Base-by-base conservation (phyloP, 1,140 invertebrate genomes). In the Lineus longissimus region DNA sequence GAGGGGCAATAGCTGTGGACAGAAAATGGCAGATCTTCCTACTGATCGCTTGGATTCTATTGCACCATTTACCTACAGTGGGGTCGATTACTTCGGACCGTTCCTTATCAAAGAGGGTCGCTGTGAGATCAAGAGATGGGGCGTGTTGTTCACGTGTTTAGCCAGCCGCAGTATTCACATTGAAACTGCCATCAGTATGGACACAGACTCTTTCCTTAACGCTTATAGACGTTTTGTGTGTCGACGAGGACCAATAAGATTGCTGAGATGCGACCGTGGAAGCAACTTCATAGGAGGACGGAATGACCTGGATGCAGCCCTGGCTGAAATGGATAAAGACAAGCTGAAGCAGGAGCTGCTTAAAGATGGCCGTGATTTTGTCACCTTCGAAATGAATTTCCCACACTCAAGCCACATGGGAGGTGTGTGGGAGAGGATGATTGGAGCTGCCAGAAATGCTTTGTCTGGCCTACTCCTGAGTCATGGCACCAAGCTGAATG, bases 21-120 rank as follows among this genome's bases (percentile, higher is more conserved):
- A 64, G 41, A 64, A 56, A 19, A 67, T 65, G 62, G 43, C 62
- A 11, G 36, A 64, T 25, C 47, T 65, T 1, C 66, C 66, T 13
- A 31, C 54, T 25, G 66, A 67, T 22, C n/a, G 63, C 29, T 4
- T 67, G 11, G 33, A 36, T 36, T 36, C 33, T 7, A 41, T 36
- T 22, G 27, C 63, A 2, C 66, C 58, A 30, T 67, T 64, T 27
- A 61, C 57, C 23, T 43, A 43, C 29, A 33, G 43, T 61, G 62
- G 45, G 7, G 43, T 67, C 43, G 62, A 65, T 30, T 64, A 29
- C 41, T 64, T 64, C 56, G 57, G 62, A 29, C 65, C 62, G 1
- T 63, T 58, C 40, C 13, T 51, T 15, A 41, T 59, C 40, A 61
- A 61, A 41, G 45, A 54, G 6, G 41, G 23, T 17, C 25, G 51